phyloP scores from a whole-genome alignment of 2,888 invertebrate genomes.

The Caenorhabditis japonica region DNA sequence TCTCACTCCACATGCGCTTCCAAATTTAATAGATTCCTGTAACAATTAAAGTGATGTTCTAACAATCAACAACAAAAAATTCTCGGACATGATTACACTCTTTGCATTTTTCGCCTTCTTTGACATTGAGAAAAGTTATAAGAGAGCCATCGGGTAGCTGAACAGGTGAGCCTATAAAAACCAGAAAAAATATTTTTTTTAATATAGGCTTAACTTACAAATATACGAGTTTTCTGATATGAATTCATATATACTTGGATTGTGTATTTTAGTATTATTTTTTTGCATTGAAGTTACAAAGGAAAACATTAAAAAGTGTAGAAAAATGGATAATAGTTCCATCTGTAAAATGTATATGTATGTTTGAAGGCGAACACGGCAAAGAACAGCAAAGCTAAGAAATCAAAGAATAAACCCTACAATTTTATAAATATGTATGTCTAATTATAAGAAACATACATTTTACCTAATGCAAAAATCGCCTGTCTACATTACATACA shows the following conservation, averaged over 20 bases:
- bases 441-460: too few species aligned
- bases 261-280: constrained; percentile 20
- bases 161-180: constrained; percentile 68
- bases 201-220: constrained; percentile 65
- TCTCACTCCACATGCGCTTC: constrained; percentile 72
- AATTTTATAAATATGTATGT: too few species aligned
- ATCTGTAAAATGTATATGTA: constrained; percentile 26
- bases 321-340: too few species aligned
- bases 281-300: constrained; percentile 6
- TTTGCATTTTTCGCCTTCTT: constrained; percentile 68
- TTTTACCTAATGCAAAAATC: too few species aligned
- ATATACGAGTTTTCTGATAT: constrained; percentile 75
- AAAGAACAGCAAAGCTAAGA: too few species aligned
- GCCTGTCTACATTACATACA: too few species aligned
- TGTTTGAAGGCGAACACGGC: not conserved
- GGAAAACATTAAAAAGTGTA: constrained; percentile 6
- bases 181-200: too few species aligned
- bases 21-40: constrained; percentile 44
- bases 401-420: too few species aligned
- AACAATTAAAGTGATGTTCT: constrained; percentile 20
- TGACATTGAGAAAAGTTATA: constrained; percentile 68
- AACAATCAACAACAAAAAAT: too few species aligned
- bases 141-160: constrained; percentile 54
- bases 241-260: constrained; percentile 73
- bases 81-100: constrained; percentile 64